Evolutionary conservation across 92 coral and sea anemone genomes (phyloP).

Genomic region (Ricordea florida): DNA sequence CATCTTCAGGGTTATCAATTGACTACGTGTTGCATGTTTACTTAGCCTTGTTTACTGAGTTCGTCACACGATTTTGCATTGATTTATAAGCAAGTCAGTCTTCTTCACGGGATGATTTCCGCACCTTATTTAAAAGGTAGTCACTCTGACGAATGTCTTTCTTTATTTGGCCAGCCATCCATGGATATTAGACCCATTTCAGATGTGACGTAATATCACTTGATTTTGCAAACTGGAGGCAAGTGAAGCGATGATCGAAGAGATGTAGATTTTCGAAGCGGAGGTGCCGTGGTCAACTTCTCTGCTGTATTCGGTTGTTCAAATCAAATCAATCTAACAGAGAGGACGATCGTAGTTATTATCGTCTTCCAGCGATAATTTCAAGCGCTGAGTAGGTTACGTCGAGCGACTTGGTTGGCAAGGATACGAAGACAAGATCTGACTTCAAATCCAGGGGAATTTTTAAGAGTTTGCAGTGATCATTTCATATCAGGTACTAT

Average conservation of each 20-base stretch:
- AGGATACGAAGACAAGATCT: slow-evolving; percentile 52
- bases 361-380: slow-evolving; percentile 32
- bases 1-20: too few relatives aligned
- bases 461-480: slow-evolving; percentile 53
- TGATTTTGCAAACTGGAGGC: too few relatives aligned
- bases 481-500: slow-evolving; percentile 50
- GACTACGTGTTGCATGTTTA: too few relatives aligned
- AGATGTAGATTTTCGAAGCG: slow-evolving; percentile 7
- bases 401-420: slow-evolving; percentile 45
- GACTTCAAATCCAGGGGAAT: slow-evolving; percentile 31
- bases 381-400: slow-evolving; percentile 28
- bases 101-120: too few relatives aligned
- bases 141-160: slow-evolving; percentile 8
- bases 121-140: background rate
- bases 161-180: slow-evolving; percentile 34
- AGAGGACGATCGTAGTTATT: slow-evolving; percentile 21
- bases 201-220: background rate
- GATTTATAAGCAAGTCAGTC: too few relatives aligned
- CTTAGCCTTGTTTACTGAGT: too few relatives aligned
- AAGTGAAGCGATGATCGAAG: too few relatives aligned
- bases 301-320: slow-evolving; percentile 33
- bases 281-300: slow-evolving; percentile 29
- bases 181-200: slow-evolving; percentile 5
- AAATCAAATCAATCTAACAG: slow-evolving; percentile 37
- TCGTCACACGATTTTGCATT: too few relatives aligned